Base-by-base conservation (phyloP, 2,797 vertebrate species). In the Sparidentex hasta region DNA sequence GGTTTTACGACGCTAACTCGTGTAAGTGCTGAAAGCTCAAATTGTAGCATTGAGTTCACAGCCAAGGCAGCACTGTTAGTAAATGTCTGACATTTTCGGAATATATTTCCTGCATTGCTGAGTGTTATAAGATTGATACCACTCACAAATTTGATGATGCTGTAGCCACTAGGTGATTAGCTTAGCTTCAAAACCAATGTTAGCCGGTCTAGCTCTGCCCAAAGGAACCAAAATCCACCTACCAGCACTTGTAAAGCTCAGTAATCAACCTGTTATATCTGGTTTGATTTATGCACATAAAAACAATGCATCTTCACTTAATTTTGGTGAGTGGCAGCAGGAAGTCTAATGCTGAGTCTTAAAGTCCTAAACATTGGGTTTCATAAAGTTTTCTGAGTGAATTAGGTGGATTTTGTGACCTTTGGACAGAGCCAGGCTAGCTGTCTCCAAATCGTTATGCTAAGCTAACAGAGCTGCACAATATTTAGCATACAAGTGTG, bases 1-100 rank as follows among this genome's bases (percentile, higher is more conserved):
- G 33, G 11, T 62, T 65, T 67, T 75, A 65, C 17, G 55, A 23
- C 13, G 4, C 2, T 48, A 3, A 20, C 61, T 27, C 25, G 4
- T n/a, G 23, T 20, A 51, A 51, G 55, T 61, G 58, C 27, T 63
- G 8, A 62, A 62, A 46, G 59, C 21, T 57, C 23, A 38, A 14
- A 58, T 29, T 52, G 27, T 11, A 33, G 48, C 7, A 41, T 61
- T 65, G 20, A 29, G 38, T 61, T 57, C 6, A 25, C 20, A 41
- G 58, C 16, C 23, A 16, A 21, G 38, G 8, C 48, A 78, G 21
- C 17, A n/a, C 33, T 5, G 27, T 65, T 61, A 29, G 43, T 50
- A 51, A 41, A 13, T 14, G 25, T 20, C 11, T 33, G 29, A 33
- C 29, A 33, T n/a, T 27, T 33, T 47, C 7, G 18, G 20, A 25